A percentile compares a stretch with the other conserved stretches of the same genome.
These are phyloP conservation scores for Ceryle rudis DNA, from an alignment of 2,797 vertebrate species.

Conservation along the genomic window DNA sequence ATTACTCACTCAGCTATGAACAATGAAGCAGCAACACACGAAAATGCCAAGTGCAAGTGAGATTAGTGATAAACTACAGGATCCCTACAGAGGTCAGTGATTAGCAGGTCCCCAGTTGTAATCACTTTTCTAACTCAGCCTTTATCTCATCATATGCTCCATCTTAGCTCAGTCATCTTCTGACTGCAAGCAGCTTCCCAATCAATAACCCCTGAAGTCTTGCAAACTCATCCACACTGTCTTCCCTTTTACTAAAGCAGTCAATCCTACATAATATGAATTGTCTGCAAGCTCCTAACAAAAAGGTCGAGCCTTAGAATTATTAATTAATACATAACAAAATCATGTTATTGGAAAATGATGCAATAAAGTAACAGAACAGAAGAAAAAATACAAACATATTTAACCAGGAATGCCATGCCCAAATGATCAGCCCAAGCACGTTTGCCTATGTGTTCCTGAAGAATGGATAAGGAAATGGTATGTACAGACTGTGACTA, in stretches of 20 bases:
- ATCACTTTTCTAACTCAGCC: slow-evolving; percentile 68
- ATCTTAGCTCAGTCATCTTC: slow-evolving; percentile 64
- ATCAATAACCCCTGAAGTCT: slow-evolving; percentile 66
- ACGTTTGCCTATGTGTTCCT: neutral
- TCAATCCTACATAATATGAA: neutral
- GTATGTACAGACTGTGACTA: neutral
- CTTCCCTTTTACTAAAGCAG: slow-evolving; percentile 27
- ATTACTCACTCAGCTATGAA: slow-evolving; percentile 76
- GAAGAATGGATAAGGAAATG: neutral
- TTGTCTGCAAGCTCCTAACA: neutral
- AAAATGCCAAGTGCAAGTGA: slow-evolving; percentile 77
- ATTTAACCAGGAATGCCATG: neutral
- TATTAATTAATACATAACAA: neutral
- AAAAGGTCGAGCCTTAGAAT: neutral
- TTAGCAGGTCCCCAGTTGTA: slow-evolving; percentile 75
- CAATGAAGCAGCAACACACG: slow-evolving; percentile 69
- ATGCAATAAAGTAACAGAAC: neutral
- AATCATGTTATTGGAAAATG: neutral
- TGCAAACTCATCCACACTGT: neutral
- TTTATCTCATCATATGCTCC: slow-evolving; percentile 71
- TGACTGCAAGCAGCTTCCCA: slow-evolving; percentile 43
- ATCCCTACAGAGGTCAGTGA: slow-evolving; percentile 80
- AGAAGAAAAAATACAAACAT: neutral
- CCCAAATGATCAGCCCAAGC: neutral
- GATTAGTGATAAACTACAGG: slow-evolving; percentile 79